These are phyloP conservation scores for Heteractis magnifica DNA, from an alignment of 92 coral and sea anemone species.

Conservation along the genomic window DNA sequence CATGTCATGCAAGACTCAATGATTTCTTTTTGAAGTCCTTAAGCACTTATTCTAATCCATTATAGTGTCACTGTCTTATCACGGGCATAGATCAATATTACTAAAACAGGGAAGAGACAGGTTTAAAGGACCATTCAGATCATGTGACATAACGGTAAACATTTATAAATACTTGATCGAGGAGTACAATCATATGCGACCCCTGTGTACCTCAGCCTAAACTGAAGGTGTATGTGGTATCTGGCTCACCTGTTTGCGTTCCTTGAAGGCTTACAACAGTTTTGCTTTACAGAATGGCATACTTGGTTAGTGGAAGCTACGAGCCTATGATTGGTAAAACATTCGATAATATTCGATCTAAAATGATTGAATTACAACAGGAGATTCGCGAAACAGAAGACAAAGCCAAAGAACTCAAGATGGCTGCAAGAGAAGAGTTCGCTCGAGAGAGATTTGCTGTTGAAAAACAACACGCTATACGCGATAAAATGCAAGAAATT, in stretches of 20 bases:
- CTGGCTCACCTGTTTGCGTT: constrained; percentile 4
- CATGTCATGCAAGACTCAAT: too few species aligned
- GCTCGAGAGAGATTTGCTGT: constrained; percentile 48
- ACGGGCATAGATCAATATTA: too few species aligned
- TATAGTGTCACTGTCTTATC: too few species aligned
- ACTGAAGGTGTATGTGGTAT: neutral
- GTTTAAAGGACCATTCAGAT: neutral
- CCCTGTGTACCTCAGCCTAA: neutral
- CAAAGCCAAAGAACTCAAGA: constrained; percentile 47
- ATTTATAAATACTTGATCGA: neutral
- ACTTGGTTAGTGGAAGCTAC: constrained; percentile 12
- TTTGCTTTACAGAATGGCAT: constrained; percentile 28
- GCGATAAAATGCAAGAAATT: constrained; percentile 49
- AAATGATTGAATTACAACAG: constrained; percentile 47
- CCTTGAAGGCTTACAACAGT: neutral
- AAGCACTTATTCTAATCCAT: too few species aligned
- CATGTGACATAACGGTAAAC: constrained; percentile 1
- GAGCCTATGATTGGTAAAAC: constrained; percentile 15
- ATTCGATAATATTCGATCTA: constrained; percentile 26
- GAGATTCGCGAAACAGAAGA: constrained; percentile 32
- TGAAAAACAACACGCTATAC: constrained; percentile 41
- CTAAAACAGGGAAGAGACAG: neutral
- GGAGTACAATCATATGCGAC: neutral
- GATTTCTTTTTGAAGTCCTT: too few species aligned
- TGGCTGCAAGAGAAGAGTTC: constrained; percentile 43